Conservation (phyloP, 1,140 invertebrate genomes). For the Trichoplusia ni region DNA sequence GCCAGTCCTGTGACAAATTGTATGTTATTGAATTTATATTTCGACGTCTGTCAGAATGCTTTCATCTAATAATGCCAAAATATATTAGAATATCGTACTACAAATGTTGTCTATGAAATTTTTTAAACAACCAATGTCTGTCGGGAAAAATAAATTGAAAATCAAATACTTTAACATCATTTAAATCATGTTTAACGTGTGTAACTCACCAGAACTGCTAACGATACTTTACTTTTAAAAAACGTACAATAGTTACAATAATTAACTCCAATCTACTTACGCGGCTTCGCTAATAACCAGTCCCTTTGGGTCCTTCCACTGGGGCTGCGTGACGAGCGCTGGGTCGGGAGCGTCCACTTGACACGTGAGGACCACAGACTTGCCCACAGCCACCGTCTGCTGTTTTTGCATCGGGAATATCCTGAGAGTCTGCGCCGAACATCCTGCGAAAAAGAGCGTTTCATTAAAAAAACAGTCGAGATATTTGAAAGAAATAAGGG, state of each 20-base stretch:
- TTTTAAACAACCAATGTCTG: too few relatives aligned
- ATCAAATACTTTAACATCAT: too few relatives aligned
- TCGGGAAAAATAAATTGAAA: too few relatives aligned
- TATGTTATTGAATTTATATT: conserved; percentile 11
- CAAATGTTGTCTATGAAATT: too few relatives aligned
- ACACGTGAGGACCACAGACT: conserved; percentile 87
- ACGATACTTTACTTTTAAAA: too few relatives aligned
- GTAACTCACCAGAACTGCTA: too few relatives aligned
- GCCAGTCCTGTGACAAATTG: conserved; percentile 56
- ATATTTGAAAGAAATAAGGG: conserved; percentile 3
- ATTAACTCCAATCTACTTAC: conserved; percentile 70
- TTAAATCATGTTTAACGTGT: too few relatives aligned
- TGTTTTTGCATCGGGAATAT: conserved; percentile 86
- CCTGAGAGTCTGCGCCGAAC: conserved; percentile 79
- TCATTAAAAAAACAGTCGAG: too few relatives aligned
- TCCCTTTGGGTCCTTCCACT: conserved; percentile 87
- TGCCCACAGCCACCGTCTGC: conserved; percentile 86
- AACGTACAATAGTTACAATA: too few relatives aligned
- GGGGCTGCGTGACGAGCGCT: conserved; percentile 84
- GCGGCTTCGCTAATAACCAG: conserved; percentile 84
- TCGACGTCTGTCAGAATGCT: too few relatives aligned
- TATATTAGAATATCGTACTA: too few relatives aligned
- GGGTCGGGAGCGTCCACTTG: conserved; percentile 84
- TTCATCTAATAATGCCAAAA: too few relatives aligned
- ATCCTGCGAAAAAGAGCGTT: conserved; percentile 52